Evolutionary conservation across 1,140 invertebrate genomes (phyloP).

Genomic region (Stegodyphus dumicola): DNA sequence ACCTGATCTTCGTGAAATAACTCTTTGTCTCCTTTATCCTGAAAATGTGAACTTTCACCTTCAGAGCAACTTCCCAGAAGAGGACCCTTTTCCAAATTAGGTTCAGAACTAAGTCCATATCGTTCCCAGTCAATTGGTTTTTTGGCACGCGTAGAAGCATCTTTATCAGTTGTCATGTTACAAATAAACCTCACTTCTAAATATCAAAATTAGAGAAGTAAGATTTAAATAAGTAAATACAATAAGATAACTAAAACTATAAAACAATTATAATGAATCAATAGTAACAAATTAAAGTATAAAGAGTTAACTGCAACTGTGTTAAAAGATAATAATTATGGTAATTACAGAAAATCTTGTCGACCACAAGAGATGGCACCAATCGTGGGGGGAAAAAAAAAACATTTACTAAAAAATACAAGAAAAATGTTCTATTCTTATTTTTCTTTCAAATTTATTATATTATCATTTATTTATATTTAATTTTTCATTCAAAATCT

Average conservation of each 20-base stretch:
- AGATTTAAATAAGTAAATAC: conserved; percentile 9
- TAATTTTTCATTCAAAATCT: no score
- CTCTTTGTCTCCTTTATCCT: conserved; percentile 41
- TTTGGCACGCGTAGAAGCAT: conserved; percentile 30
- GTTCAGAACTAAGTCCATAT: conserved; percentile 52
- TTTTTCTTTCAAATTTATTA: no score
- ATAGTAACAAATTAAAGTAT: no score
- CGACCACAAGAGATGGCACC: no score
- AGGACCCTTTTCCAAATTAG: conserved; percentile 19
- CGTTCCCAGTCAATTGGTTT: conserved; percentile 61
- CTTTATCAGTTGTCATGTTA: conserved; percentile 53
- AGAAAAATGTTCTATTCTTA: no score
- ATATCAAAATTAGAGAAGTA: neutral
- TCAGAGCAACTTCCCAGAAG: conserved; percentile 26
- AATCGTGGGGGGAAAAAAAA: no score
- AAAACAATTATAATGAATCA: neutral
- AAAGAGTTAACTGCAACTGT: no score
- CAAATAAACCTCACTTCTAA: neutral
- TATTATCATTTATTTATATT: no score
- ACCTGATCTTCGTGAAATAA: conserved; percentile 63
- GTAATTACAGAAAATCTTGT: no score
- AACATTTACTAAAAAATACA: no score
- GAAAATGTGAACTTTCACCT: conserved; percentile 36
- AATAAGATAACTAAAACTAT: neutral
- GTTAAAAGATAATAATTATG: no score